Conservation (phyloP, 2,888 invertebrate species). For the Phaedon cochleariae region DNA sequence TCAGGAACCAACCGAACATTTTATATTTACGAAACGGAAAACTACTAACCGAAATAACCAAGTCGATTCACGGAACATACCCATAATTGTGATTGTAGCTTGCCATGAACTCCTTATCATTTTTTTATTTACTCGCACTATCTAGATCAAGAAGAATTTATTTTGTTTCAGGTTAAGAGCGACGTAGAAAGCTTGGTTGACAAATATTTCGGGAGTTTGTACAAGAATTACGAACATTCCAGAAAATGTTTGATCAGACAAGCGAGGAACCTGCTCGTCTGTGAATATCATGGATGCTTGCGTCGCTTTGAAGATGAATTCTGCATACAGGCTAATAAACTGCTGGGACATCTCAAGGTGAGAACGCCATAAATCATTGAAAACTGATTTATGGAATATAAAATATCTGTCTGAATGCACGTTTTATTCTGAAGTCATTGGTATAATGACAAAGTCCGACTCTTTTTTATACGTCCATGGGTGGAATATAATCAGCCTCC, state of each 20-base stretch:
- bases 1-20: too few relatives aligned
- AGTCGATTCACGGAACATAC: too few relatives aligned
- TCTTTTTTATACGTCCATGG: too few relatives aligned
- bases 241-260: conserved; percentile 71
- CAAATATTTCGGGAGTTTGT: conserved; percentile 70
- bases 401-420: neutral
- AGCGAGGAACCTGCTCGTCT: conserved; percentile 74
- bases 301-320: conserved; percentile 71
- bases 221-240: conserved; percentile 69
- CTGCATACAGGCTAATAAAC: conserved; percentile 68
- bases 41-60: too few relatives aligned
- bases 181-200: conserved; percentile 66
- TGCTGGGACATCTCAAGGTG: conserved; percentile 67
- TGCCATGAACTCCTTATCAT: neutral
- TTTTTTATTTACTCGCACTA: neutral
- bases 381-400: neutral
- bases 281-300: conserved; percentile 72
- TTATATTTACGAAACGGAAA: too few relatives aligned
- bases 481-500: too few relatives aligned
- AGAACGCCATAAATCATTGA: conserved; percentile 25
- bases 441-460: too few relatives aligned
- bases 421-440: too few relatives aligned
- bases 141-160: conserved; percentile 8
- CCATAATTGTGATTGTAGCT: too few relatives aligned
- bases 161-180: conserved; percentile 58